A percentile compares a stretch with the other conserved stretches of the same genome.
These are phyloP conservation scores for Tinamus major DNA, from an alignment of 2,797 vertebrate genomes.

Conservation along the genomic window DNA sequence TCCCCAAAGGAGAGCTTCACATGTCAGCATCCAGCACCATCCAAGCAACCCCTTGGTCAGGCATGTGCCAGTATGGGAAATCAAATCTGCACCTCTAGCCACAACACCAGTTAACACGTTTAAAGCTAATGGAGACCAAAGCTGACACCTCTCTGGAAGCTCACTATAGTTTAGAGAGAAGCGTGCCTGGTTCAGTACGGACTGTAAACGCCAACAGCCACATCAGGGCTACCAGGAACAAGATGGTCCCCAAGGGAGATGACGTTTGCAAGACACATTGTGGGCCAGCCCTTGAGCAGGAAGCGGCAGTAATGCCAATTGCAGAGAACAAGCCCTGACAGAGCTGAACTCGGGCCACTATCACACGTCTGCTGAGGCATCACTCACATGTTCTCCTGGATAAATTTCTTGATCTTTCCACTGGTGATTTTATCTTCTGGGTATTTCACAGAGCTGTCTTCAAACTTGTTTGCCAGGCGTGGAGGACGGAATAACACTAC, in stretches of 20 bases:
- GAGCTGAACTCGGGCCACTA: neutral
- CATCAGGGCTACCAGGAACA: neutral
- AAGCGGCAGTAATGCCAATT: neutral
- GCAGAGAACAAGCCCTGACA: neutral
- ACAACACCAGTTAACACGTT: neutral
- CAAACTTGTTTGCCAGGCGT: conserved; percentile 92
- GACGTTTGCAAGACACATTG: neutral
- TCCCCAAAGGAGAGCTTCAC: neutral
- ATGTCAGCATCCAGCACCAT: neutral
- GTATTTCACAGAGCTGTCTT: conserved; percentile 86
- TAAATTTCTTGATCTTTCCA: conserved; percentile 92
- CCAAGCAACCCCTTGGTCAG: no score
- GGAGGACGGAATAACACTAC: conserved; percentile 90
- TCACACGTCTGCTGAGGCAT: neutral
- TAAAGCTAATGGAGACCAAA: neutral
- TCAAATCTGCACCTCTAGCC: neutral
- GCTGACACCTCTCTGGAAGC: neutral
- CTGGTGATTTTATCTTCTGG: conserved; percentile 88
- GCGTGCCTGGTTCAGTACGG: neutral
- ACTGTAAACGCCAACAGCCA: neutral
- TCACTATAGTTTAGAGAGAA: neutral
- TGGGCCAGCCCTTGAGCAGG: neutral
- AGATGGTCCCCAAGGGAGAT: neutral
- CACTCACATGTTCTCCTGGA: conserved; percentile 96
- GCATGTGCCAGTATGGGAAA: no score